Evolutionary conservation across 2,888 invertebrate species (phyloP).

Genomic region (Apotomis capreana): DNA sequence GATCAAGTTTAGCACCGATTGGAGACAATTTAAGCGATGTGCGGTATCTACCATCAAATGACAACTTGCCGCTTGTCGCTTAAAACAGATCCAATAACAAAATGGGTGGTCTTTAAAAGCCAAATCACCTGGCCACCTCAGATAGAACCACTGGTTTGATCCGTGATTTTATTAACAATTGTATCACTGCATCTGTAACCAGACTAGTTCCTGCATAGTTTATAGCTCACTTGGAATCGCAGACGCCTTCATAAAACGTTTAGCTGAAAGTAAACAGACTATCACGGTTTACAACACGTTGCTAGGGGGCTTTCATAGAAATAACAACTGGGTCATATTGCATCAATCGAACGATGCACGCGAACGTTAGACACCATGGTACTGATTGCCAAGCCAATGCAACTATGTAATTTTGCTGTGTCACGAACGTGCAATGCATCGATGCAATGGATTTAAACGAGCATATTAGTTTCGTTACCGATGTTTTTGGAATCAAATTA

Average conservation of each 20-base stretch:
- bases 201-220: conserved; percentile 7
- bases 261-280: conserved; percentile 34
- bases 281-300: conserved; percentile 43
- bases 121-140: too few species aligned
- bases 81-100: too few species aligned
- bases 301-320: conserved; percentile 64
- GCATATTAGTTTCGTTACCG: background rate
- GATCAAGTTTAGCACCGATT: too few species aligned
- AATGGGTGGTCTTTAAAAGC: too few species aligned
- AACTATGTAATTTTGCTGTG: conserved; percentile 67
- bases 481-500: background rate
- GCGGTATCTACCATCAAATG: too few species aligned
- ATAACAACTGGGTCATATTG: conserved; percentile 75
- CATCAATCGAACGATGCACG: conserved; percentile 76
- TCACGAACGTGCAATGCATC: conserved; percentile 56
- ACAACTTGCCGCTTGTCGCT: too few species aligned
- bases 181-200: background rate
- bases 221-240: conserved; percentile 9
- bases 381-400: conserved; percentile 66
- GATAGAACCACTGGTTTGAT: too few species aligned
- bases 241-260: conserved; percentile 22
- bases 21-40: too few species aligned
- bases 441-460: conserved; percentile 47
- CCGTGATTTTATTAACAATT: background rate
- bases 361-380: conserved; percentile 70